Percentiles rank a stretch among this genome's conserved stretches.
Conservation (phyloP, 2,113 vertebrate genomes). For the Scomber scombrus region DNA sequence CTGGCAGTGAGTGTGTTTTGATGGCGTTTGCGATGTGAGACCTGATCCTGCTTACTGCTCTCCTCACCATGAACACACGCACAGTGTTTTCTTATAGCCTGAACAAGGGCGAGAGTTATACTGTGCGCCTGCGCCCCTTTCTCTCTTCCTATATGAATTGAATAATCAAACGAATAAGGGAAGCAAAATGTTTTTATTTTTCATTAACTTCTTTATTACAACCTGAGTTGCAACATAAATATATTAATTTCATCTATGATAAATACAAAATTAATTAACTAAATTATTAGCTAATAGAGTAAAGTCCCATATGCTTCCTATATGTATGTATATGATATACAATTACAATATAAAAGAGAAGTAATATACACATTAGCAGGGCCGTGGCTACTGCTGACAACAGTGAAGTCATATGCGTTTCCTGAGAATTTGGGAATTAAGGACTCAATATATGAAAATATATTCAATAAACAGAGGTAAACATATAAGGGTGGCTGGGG, state of each 20-base stretch:
- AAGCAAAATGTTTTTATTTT: conserved; percentile 7
- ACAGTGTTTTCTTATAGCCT: conserved; percentile 3
- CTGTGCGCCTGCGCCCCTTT: conserved; percentile 20
- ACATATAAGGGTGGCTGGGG: too few relatives aligned
- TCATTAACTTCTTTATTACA: neutral
- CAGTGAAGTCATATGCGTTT: too few relatives aligned
- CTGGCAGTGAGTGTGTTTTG: neutral
- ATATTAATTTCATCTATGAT: conserved; percentile 23
- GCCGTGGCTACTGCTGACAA: too few relatives aligned
- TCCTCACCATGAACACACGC: conserved; percentile 6
- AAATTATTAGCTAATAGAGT: neutral
- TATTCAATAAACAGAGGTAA: too few relatives aligned
- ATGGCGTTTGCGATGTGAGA: neutral
- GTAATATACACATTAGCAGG: too few relatives aligned
- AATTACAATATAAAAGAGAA: too few relatives aligned
- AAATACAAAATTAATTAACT: conserved; percentile 35
- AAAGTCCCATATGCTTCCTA: neutral
- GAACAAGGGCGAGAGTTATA: conserved; percentile 26
- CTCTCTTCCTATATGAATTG: neutral
- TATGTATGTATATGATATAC: too few relatives aligned
- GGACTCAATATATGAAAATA: too few relatives aligned
- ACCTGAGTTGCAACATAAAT: conserved; percentile 16
- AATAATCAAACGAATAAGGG: too few relatives aligned
- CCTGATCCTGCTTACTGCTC: neutral
- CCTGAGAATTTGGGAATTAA: too few relatives aligned